Conservation (phyloP, 2,113 vertebrate genomes). For the Nothoprocta perdicaria region DNA sequence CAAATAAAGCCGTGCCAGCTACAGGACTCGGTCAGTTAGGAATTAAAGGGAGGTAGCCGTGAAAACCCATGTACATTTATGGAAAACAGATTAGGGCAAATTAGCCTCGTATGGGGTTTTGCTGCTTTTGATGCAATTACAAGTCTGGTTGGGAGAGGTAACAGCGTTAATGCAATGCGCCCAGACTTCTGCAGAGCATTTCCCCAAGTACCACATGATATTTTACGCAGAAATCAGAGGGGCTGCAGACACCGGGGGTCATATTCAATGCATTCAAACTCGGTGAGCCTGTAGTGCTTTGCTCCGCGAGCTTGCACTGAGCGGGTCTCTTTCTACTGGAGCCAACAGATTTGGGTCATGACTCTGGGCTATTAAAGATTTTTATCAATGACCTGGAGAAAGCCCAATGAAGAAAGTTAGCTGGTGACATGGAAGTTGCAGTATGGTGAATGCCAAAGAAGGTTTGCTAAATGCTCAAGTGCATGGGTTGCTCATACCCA, state of each 20-base stretch:
- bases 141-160: not conserved
- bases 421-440: slow-evolving; percentile 35
- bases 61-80: not conserved
- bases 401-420: slow-evolving; percentile 11
- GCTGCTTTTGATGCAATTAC: not conserved
- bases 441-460: not conserved
- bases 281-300: not conserved
- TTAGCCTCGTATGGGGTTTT: not conserved
- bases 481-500: not conserved
- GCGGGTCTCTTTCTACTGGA: slow-evolving; percentile 25
- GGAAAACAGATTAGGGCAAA: slow-evolving; percentile 14
- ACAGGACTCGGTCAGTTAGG: not conserved
- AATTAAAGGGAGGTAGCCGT: not conserved
- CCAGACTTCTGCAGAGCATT: not conserved
- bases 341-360: slow-evolving; percentile 24
- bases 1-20: not conserved
- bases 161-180: not conserved
- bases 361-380: slow-evolving; percentile 47
- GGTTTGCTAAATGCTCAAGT: not conserved
- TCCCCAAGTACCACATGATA: not conserved
- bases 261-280: slow-evolving; percentile 51
- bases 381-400: slow-evolving; percentile 49
- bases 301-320: not conserved
- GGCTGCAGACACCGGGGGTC: not conserved
- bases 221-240: slow-evolving; percentile 11